Evolutionary conservation across 2,888 invertebrate genomes (phyloP).

Genomic region (Leptinotarsa peninsularis): DNA sequence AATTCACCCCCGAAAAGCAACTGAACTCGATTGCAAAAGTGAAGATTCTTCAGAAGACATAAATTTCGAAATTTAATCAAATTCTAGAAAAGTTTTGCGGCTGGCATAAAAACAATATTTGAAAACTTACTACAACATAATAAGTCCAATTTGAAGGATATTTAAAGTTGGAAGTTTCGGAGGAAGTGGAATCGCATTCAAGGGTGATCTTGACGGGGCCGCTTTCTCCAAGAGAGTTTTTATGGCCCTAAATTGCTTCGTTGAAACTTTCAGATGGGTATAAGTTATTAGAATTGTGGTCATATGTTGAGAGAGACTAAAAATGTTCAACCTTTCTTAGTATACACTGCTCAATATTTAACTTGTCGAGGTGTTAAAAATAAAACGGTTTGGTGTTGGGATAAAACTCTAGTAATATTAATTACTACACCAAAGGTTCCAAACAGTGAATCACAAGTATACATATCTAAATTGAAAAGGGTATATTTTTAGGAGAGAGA

Average conservation of each 20-base stretch:
- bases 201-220: conserved; percentile 7
- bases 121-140: conserved; percentile 26
- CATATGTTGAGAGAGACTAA: conserved; percentile 28
- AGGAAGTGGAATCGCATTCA: conserved; percentile 14
- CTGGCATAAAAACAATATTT: conserved; percentile 30
- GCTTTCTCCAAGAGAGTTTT: conserved; percentile 25
- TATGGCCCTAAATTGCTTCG: conserved; percentile 32
- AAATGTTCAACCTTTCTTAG: neutral
- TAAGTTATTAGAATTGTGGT: conserved; percentile 35
- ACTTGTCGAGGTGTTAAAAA: no score
- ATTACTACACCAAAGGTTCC: no score
- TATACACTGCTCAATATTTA: no score
- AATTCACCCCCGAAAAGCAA: neutral
- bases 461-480: no score
- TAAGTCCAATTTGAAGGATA: conserved; percentile 33
- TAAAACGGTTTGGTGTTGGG: no score
- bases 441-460: no score
- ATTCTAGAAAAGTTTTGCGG: conserved; percentile 20
- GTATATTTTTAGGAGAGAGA: no score
- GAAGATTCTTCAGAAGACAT: conserved; percentile 6
- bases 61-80: conserved; percentile 33
- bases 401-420: no score
- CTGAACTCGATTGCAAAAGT: neutral
- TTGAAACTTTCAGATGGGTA: conserved; percentile 33
- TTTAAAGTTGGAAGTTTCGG: conserved; percentile 34